Evolutionary conservation across 64 coral and sea anemone genomes (phyloP), one percentile per base, ranked within the genome.

Genomic region (Exaiptasia diaphana): DNA sequence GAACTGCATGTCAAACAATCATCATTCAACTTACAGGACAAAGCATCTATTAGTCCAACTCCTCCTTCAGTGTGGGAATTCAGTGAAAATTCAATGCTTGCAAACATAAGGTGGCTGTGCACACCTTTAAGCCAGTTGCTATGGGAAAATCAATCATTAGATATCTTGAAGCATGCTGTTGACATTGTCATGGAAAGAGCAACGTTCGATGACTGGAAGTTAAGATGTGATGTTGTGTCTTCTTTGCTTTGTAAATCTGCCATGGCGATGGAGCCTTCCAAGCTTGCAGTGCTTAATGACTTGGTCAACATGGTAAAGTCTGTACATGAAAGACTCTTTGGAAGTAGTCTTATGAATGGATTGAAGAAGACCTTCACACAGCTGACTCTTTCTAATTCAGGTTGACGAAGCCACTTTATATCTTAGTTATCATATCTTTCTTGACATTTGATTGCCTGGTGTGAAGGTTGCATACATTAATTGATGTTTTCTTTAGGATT

Each of bases 131-230:
- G 65, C 12, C 60, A 38, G 22, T 65, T 87, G 48, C 73, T 87
- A 36, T 73, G 69, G 22, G 14, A 73, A 49, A 35, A 49, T 0
- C 38, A 73, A 2, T 46, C 22, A 32, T 34, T 61, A 21, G 37
- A 0, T 32, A 22, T 68, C 18, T 2, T 85, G 17, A 34, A 78
- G 31, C 63, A 23, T 78, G 84, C 84, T 0, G 9, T 78, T 10
- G 37, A 67, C 14, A 15, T 87, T 38, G 74, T 87, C 14, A 62
- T 78, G 27, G 84, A 87, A 35, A 35, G 73, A 69, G 50, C 84
- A 14, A 41, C 84, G 20, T 32, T 53, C 15, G 29, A 40, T 56
- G 84, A 87, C 17, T 87, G 84, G 84, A 62, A 67, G 73, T 38
- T 78, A 15, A 77, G 84, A 38, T 46, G 48, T 13, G 58, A 56